Evolutionary conservation across 1,140 invertebrate species (phyloP).

Genomic region (Capitella teleta): DNA sequence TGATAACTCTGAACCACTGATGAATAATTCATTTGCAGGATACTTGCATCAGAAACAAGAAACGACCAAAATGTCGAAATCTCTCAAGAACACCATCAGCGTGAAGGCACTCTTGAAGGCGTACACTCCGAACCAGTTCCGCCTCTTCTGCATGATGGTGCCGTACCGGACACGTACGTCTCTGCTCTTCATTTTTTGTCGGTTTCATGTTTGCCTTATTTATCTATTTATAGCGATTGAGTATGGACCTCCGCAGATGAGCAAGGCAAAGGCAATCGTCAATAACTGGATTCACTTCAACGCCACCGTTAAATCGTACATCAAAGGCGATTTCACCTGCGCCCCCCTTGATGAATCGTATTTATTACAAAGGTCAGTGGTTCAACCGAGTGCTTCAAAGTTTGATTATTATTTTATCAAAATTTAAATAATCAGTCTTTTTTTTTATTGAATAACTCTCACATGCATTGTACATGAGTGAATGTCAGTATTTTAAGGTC

Average conservation of each 20-base stretch:
- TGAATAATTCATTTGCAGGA: conserved; percentile 67
- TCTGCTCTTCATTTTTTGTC: not conserved
- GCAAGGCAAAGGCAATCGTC: not conserved
- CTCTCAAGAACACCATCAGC: conserved; percentile 95
- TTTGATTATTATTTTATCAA: no score
- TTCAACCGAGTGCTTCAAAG: no score
- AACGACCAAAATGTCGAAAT: conserved; percentile 99
- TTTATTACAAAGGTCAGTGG: no score
- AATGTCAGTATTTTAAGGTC: no score
- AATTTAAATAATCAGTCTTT: no score
- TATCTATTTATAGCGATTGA: not conserved
- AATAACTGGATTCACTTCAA: not conserved
- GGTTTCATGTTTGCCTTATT: not conserved
- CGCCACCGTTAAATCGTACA: not conserved
- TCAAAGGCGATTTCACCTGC: not conserved
- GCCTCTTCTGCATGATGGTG: conserved; percentile 88
- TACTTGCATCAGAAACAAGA: conserved; percentile 59
- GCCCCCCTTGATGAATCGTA: no score
- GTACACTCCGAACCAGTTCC: conserved; percentile 73
- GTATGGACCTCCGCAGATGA: not conserved
- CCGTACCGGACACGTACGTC: conserved; percentile 46
- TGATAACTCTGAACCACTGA: not conserved
- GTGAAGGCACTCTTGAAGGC: conserved; percentile 84
- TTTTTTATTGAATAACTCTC: no score
- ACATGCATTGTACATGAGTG: no score